Conservation (phyloP, 2,113 vertebrate genomes). For the Corydoras maculifer region DNA sequence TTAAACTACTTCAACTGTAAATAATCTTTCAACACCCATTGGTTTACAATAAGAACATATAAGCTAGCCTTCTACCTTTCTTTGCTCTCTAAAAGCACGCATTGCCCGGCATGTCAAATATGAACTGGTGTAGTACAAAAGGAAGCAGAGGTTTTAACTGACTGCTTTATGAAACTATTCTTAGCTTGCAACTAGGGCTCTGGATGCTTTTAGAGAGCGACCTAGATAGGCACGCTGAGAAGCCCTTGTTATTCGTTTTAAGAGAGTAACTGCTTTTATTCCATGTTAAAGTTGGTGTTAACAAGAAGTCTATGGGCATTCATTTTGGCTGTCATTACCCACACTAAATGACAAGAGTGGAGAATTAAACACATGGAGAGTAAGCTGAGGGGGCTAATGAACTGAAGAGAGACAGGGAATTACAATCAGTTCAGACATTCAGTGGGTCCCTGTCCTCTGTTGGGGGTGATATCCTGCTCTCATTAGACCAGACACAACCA, state of each 20-base stretch:
- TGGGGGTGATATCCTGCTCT: no score
- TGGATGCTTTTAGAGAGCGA: slow-evolving; percentile 59
- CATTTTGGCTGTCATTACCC: slow-evolving; percentile 5
- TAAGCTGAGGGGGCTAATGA: slow-evolving; percentile 8
- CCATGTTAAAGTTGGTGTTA: background rate
- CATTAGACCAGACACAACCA: background rate
- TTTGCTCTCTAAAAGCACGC: slow-evolving; percentile 23
- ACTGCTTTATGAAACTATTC: slow-evolving; percentile 58
- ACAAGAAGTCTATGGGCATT: background rate
- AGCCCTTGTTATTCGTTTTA: slow-evolving; percentile 53
- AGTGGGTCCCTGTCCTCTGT: background rate
- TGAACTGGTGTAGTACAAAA: slow-evolving; percentile 31
- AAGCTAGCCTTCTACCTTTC: slow-evolving; percentile 6
- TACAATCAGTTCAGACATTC: background rate
- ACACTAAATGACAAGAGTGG: background rate
- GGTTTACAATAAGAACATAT: slow-evolving; percentile 7
- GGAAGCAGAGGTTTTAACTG: background rate
- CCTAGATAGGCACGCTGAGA: slow-evolving; percentile 60
- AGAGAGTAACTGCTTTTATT: slow-evolving; percentile 23
- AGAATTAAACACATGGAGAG: slow-evolving; percentile 6
- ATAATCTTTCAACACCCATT: background rate
- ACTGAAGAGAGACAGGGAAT: background rate
- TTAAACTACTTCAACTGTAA: background rate
- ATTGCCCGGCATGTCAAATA: slow-evolving; percentile 44
- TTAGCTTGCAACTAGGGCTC: slow-evolving; percentile 42